phyloP scores from a whole-genome alignment of 2,888 invertebrate species.

The Amphimallon solstitiale region DNA sequence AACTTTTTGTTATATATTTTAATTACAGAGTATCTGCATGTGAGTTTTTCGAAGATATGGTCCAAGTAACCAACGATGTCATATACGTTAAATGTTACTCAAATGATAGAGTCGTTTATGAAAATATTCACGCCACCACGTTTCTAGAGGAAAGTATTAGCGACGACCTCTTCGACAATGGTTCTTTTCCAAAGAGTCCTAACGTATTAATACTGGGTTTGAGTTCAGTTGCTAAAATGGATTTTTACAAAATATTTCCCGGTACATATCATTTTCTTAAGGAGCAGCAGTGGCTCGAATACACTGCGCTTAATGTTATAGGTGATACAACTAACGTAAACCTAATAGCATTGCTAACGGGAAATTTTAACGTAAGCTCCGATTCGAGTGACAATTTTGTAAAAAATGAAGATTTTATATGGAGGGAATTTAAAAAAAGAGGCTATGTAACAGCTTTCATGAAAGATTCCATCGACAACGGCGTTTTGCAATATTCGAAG shows the following conservation, averaged over 20 bases:
- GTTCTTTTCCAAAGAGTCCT: conserved; percentile 62
- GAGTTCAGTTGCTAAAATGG: conserved; percentile 84
- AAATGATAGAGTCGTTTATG: neutral
- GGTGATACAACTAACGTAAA: conserved; percentile 93
- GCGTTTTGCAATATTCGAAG: conserved; percentile 74
- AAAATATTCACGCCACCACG: neutral
- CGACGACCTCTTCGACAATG: conserved; percentile 29
- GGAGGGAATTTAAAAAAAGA: conserved; percentile 76
- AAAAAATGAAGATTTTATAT: conserved; percentile 79
- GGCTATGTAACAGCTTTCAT: conserved; percentile 83
- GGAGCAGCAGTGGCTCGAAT: conserved; percentile 60
- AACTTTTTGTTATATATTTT: neutral
- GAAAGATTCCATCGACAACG: conserved; percentile 79
- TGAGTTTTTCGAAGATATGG: neutral
- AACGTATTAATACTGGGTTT: conserved; percentile 84
- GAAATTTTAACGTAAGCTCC: conserved; percentile 55
- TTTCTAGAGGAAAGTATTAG: neutral
- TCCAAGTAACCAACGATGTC: neutral
- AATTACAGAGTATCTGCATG: conserved; percentile 5
- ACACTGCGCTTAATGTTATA: conserved; percentile 68
- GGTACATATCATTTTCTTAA: conserved; percentile 74
- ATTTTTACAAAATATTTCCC: conserved; percentile 81
- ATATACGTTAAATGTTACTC: conserved; percentile 12
- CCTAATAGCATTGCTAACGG: conserved; percentile 82
- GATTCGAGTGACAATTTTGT: conserved; percentile 50